phyloP scores from a whole-genome alignment of 1,140 invertebrate species.

The Wiebesia pumilae region DNA sequence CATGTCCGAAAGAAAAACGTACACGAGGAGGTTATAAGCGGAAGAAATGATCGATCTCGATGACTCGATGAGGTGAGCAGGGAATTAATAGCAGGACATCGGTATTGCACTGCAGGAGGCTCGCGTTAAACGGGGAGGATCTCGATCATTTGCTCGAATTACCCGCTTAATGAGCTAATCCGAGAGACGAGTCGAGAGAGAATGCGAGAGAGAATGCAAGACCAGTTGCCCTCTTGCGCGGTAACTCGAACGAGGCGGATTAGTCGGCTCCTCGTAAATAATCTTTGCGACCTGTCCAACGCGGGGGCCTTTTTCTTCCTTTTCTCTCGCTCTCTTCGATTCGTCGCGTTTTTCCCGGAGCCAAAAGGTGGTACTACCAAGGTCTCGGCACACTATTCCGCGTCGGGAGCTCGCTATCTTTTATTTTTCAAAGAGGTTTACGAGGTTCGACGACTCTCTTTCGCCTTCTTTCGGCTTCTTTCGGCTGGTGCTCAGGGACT shows the following conservation, averaged over 20 bases:
- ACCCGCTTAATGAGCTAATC: conserved; percentile 34
- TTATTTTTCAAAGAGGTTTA: conserved; percentile 4
- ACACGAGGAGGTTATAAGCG: not conserved
- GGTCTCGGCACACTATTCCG: not conserved
- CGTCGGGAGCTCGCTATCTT: not conserved
- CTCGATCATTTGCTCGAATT: conserved; percentile 12
- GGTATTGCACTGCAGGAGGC: not conserved
- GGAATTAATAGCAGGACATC: not conserved
- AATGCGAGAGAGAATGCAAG: not conserved
- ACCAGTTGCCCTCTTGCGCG: not conserved
- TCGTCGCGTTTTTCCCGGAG: conserved; percentile 5
- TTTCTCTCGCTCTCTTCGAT: not conserved
- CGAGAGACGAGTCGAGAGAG: not conserved
- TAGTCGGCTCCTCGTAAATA: conserved; percentile 18
- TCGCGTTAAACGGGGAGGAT: not conserved
- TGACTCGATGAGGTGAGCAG: too few species aligned
- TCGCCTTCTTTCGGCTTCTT: too few species aligned
- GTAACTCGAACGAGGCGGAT: not conserved
- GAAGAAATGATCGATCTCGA: not conserved
- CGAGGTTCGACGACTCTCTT: conserved; percentile 29
- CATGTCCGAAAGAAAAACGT: not conserved
- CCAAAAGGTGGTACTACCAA: not conserved
- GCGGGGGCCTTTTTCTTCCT: not conserved
- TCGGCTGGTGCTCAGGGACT: not conserved
- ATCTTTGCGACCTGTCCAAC: not conserved